A percentile compares a stretch with the other conserved stretches of the same genome.
Evolutionary conservation across 2,113 vertebrate genomes (phyloP).

Genomic region (Tragelaphus buxtoni): DNA sequence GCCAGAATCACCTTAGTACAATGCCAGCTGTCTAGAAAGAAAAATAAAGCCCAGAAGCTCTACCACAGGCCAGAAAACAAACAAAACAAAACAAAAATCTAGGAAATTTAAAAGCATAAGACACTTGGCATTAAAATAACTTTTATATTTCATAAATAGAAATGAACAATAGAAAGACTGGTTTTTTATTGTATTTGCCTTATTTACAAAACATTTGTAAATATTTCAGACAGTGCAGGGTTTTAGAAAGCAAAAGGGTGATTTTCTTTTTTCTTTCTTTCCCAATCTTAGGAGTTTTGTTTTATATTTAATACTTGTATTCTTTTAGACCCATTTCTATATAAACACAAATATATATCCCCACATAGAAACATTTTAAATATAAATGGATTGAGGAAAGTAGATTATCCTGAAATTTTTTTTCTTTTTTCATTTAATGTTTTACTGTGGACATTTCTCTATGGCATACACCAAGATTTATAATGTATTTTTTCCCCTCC

Average conservation of each 20-base stretch:
- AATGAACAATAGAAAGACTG: neutral
- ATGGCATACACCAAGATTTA: neutral
- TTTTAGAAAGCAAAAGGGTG: neutral
- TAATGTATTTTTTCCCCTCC: neutral
- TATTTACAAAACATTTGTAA: conserved; percentile 3
- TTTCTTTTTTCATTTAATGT: neutral
- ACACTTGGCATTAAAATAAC: neutral
- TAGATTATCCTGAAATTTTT: neutral
- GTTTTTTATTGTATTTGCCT: neutral
- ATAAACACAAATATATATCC: neutral
- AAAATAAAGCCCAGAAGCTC: neutral
- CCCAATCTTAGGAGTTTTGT: neutral
- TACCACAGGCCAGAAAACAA: neutral
- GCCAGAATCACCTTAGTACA: neutral
- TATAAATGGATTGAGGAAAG: neutral
- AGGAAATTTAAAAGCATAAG: neutral
- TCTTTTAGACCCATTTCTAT: neutral
- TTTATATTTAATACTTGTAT: neutral
- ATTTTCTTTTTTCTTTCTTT: neutral
- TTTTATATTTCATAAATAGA: neutral
- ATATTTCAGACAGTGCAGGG: neutral
- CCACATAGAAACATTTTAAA: neutral
- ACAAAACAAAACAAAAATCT: neutral
- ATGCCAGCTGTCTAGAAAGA: neutral
- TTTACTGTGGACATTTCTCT: neutral